Base-by-base conservation (phyloP, 2,113 vertebrate species). In the Hyperopisus bebe region DNA sequence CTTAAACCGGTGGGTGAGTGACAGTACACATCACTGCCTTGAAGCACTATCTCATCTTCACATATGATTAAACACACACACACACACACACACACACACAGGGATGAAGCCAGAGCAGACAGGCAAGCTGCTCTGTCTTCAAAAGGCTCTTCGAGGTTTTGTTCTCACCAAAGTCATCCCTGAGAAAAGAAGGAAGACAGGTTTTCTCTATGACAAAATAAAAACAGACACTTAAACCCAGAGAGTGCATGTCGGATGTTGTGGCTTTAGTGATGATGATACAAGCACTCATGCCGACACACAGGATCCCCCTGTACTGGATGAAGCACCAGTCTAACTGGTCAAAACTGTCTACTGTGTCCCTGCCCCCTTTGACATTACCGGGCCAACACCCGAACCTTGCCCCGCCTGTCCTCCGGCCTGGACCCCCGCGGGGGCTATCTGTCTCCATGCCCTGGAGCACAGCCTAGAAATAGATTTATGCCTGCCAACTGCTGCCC, bases 391-490 rank as follows among this genome's bases (percentile, higher is more conserved):
- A 84, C 87, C 90, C 89, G 90, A 92, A 91, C 92, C 89, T n/a
- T 55, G 90, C 89, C 92, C 92, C 91, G 90, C 87, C 93, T 93
- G 94, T 93, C 95, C 94, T 93, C 93, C 93, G 92, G 92, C 93
- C 93, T 91, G 93, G 93, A 94, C 93, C 93, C 94, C 93, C 88
- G 80, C 94, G 62, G 93, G 93, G 90, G 90, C 94, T 92, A 95
- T 96, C 94, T 95, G 96, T 96, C 96, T 96, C 92, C 83, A 87
- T 42, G 90, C 85, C 94, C 88, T n/a, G 50, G 83, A 55, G 92
- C 92, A 91, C 90, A 94, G 94, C 95, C 93, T 89, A 91, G 94
- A 94, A 93, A 95, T 93, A 94, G 95, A 96, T 95, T 95, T 94
- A 94, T 92, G 93, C 94, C 82, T n/a, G 7, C 21, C 24, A 8